Conservation (phyloP, 53 echinoderm and acorn worm species). For the Astropecten irregularis region DNA sequence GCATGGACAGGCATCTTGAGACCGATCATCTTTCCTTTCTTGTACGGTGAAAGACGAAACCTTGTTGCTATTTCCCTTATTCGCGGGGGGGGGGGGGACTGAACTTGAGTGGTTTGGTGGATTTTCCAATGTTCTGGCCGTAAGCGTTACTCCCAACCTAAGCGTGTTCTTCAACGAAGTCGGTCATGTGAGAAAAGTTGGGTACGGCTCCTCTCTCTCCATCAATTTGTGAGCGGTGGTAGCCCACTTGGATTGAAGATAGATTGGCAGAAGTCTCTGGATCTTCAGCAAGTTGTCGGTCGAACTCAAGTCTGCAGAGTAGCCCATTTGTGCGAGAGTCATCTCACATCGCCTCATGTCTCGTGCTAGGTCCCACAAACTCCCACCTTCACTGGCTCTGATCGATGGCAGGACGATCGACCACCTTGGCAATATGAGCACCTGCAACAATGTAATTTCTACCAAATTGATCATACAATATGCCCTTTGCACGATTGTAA, state of each 20-base stretch:
- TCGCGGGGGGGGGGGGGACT: not conserved
- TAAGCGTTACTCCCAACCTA: not conserved
- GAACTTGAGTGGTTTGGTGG: not conserved
- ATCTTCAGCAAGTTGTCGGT: conserved; percentile 1
- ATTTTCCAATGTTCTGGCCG: not conserved
- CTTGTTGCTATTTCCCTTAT: not conserved
- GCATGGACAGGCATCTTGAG: conserved; percentile 21
- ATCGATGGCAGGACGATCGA: conserved; percentile 50
- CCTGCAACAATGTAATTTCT: conserved; percentile 57
- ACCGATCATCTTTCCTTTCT: not conserved
- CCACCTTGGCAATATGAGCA: conserved; percentile 48
- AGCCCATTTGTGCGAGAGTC: conserved; percentile 7
- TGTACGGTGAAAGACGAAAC: not conserved
- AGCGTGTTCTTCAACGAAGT: conserved; percentile 60
- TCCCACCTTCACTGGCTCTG: conserved; percentile 21
- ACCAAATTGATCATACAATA: conserved; percentile 72
- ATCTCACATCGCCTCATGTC: conserved; percentile 36
- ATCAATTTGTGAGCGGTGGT: conserved; percentile 44
- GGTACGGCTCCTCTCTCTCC: conserved; percentile 32
- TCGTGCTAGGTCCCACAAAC: conserved; percentile 63
- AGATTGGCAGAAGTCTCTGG: conserved; percentile 16
- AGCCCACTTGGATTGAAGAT: conserved; percentile 28
- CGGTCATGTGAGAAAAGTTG: conserved; percentile 65
- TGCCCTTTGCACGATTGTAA: conserved; percentile 32
- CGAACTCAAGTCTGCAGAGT: not conserved